Evolutionary conservation across 2,888 invertebrate genomes (phyloP).

Genomic region (Charanyca ferruginea): DNA sequence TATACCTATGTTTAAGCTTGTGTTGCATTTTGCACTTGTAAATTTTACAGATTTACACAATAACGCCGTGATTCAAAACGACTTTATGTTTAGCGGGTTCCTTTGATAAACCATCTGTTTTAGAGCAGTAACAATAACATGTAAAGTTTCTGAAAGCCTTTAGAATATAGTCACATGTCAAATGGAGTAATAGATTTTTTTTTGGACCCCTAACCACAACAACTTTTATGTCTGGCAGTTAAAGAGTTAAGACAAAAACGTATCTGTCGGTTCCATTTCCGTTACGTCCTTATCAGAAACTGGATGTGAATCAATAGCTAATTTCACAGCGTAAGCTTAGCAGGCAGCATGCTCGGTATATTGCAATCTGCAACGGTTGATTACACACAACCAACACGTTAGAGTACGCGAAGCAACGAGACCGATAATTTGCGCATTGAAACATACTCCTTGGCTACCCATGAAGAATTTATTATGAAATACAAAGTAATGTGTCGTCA

Average conservation of each 20-base stretch:
- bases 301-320: slow-evolving; percentile 41
- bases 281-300: not conserved
- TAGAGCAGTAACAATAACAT: no score
- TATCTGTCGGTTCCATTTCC: no score
- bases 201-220: not conserved
- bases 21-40: no score
- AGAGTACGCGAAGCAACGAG: not conserved
- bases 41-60: slow-evolving; percentile 5
- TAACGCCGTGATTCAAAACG: not conserved
- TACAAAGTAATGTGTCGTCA: not conserved
- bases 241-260: not conserved
- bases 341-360: slow-evolving; percentile 16
- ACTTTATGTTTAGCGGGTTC: no score
- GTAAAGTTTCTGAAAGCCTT: no score
- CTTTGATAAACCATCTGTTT: no score
- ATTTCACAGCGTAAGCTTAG: slow-evolving; percentile 41
- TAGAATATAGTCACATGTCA: no score
- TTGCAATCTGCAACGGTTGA: slow-evolving; percentile 39
- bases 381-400: slow-evolving; percentile 20
- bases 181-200: not conserved
- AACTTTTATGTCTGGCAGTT: not conserved
- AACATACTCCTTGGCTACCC: not conserved
- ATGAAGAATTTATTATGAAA: not conserved
- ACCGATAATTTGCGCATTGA: slow-evolving; percentile 1
- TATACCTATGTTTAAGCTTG: no score